These are phyloP conservation scores for Scortum barcoo DNA, from an alignment of 2,113 vertebrate genomes.

Conservation along the genomic window DNA sequence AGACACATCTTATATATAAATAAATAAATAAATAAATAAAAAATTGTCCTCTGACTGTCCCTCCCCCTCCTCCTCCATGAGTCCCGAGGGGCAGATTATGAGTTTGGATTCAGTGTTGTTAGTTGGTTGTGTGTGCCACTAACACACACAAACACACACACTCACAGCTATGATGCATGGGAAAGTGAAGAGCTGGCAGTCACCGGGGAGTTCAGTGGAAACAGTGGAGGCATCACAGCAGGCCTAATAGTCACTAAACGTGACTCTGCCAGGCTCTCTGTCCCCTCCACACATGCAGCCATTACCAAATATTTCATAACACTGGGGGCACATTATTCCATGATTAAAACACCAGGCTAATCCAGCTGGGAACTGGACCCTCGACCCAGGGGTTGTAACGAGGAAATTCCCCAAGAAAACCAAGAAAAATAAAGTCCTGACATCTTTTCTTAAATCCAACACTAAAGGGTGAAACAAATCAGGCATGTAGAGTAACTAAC, in stretches of 20 bases:
- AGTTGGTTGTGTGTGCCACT: neutral
- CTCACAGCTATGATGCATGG: conserved; percentile 50
- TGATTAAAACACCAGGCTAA: conserved; percentile 10
- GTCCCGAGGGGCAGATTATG: conserved; percentile 1
- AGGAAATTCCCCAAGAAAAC: neutral
- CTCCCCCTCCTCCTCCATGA: neutral
- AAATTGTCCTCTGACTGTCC: neutral
- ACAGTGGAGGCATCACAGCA: conserved; percentile 36
- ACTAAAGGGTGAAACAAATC: too few relatives aligned
- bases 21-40: too few relatives aligned
- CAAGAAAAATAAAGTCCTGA: neutral
- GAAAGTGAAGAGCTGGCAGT: conserved; percentile 65
- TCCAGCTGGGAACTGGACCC: neutral
- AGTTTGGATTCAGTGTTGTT: conserved; percentile 6
- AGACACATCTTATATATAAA: neutral
- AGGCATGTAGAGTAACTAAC: neutral
- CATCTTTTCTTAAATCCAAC: neutral
- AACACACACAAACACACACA: neutral
- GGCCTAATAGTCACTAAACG: conserved; percentile 18
- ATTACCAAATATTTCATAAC: conserved; percentile 25
- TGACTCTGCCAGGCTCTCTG: neutral
- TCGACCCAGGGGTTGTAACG: neutral
- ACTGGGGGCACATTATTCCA: conserved; percentile 21
- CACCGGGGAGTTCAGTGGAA: conserved; percentile 43
- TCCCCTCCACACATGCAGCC: neutral